Base-by-base conservation (phyloP, 2,888 invertebrate genomes). In the Chesias legatella region DNA sequence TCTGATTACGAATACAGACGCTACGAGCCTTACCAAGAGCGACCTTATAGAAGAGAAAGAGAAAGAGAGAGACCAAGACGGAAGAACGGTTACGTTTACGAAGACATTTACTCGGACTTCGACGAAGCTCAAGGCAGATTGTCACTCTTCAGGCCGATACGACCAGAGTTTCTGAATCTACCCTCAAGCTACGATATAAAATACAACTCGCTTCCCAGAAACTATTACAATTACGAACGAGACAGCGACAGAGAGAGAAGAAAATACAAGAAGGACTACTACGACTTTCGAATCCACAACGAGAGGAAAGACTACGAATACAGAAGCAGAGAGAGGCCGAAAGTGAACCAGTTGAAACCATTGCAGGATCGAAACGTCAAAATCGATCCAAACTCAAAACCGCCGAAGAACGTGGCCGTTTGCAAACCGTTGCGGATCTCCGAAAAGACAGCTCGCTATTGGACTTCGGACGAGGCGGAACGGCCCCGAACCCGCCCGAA, bases 81-180 rank as follows among this genome's bases (percentile, higher is more conserved):
- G 25, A 85, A 78, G 55, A 86, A 88, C 43, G 88, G 88, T 1
- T 88, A 80, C 51, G 86, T 88, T 7, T 88, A 80, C 53, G 89
- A 89, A 71, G 89, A 89, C 50, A 85, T 88, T 24, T 89, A 89
- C 48, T 86, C 86, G 11, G 86, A 88, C 51, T 88, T 84, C 51
- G 88, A 88, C 33, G 88, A 86, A 62, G 84, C 85, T 4, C 88
- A 88, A 62, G 88, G 86, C 1, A 64, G 81, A 1, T 42, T 89
- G 10, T 89, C 89, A 3, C 59, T 89, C 21, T 89, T 88, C 58
- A 69, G 84, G 58, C 88, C 89, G 10, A 89, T 89, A 42, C 74
- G 84, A 61, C 88, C 88, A 1, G 88, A 89, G 48, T 89, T 84
- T 55, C 61, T 89, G 21, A 83, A 88, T 47, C 65, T 89, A 39